Evolutionary conservation across 2,113 vertebrate genomes (phyloP).

Genomic region (Chamaea fasciata): DNA sequence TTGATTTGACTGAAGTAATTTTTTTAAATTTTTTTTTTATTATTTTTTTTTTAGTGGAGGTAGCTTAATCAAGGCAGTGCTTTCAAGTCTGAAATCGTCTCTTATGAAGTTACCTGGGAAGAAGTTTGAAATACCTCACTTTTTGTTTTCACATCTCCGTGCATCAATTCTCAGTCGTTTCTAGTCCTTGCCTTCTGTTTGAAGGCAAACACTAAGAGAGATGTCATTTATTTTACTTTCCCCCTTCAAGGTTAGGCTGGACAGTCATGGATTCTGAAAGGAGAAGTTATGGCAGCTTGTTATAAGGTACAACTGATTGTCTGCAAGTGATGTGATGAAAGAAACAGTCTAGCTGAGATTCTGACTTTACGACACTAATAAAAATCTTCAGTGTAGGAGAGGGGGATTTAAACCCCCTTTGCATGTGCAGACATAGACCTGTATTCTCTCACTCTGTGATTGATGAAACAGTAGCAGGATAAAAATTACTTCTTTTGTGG

Average conservation of each 20-base stretch:
- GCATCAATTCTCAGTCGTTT: neutral
- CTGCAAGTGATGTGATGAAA: neutral
- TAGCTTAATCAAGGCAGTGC: neutral
- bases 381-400: neutral
- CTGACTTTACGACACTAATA: neutral
- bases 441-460: neutral
- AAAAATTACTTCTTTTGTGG: neutral
- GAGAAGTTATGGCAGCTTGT: neutral
- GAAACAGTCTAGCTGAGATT: neutral
- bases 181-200: neutral
- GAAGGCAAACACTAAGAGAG: neutral
- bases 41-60: neutral
- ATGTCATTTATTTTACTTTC: neutral
- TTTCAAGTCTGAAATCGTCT: neutral
- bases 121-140: neutral
- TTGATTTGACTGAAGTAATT: slow-evolving; percentile 22
- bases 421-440: neutral
- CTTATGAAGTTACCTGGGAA: neutral
- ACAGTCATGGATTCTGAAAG: neutral
- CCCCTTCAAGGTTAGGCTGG: neutral
- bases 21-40: no score
- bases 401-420: neutral
- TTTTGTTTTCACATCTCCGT: neutral
- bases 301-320: neutral
- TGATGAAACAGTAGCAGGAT: neutral